Base-by-base conservation (phyloP, 2,113 vertebrate species). In the Balaenoptera acutorostrata region DNA sequence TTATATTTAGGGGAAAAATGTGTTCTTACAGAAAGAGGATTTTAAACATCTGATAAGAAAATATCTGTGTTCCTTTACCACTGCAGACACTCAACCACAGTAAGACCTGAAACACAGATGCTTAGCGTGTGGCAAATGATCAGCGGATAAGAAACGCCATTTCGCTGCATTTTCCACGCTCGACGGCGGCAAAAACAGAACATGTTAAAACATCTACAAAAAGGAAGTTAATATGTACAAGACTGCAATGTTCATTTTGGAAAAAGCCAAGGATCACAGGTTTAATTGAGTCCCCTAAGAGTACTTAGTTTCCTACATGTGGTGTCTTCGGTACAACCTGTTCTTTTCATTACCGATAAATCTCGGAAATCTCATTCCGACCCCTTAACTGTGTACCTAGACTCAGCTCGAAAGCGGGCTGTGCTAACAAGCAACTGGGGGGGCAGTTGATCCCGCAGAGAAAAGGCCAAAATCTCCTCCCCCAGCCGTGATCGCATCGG, bases 341-440 rank as follows among this genome's bases (percentile, higher is more conserved):
- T 36, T 91, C 71, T 98, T 98, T 41, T 85, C 78, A 96, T 95
- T 96, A 66, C 63, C 92, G 84, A 93, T 96, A 96, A 98, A 97
- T 91, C 95, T 88, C 2, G 10, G 61, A 64, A 66, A 64, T 57
- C 80, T 93, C 90, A 74, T 12, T 68, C 66, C 3, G 13, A 93
- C 66, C 74, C 57, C 66, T 69, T 15, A 29, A 96, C 80, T 82
- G 87, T 3, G 2, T 27, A 84, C 59, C 77, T 20, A 33, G 87
- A 57, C 13, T 59, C 52, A 14, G 20, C 55, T 9, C 1, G 0
- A 41, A 94, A 63, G 25, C 2, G 20, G 31, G 44, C 20, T 33
- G 52, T 21, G 36, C 27, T 68, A 96, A 96, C 2, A 41, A 25
- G 87, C 7, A 23, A 83, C 52, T 0, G 1, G 1, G 71, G 69